Evolutionary conservation across 2,888 invertebrate species (phyloP).

Genomic region (Asteroscopus sphinx): DNA sequence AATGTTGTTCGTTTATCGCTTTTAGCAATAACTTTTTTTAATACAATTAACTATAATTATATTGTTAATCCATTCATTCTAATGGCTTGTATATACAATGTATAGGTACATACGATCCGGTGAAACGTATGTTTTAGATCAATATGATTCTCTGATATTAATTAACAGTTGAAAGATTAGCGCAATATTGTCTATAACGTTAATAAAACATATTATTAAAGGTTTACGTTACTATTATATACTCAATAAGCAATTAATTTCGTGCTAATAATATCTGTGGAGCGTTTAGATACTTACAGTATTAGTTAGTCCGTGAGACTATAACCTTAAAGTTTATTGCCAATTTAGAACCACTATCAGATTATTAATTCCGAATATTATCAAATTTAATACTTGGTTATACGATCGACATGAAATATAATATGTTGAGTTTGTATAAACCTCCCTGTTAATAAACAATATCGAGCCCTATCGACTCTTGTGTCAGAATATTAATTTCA

Average conservation of each 20-base stretch:
- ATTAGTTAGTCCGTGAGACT: conserved; percentile 61
- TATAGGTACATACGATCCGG: too few relatives aligned
- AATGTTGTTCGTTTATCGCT: not conserved
- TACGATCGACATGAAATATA: conserved; percentile 72
- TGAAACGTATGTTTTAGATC: not conserved
- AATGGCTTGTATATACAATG: too few relatives aligned
- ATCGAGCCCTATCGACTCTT: conserved; percentile 69
- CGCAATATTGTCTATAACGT: conserved; percentile 10
- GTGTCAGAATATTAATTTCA: conserved; percentile 76
- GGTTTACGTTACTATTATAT: not conserved
- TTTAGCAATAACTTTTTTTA: too few relatives aligned
- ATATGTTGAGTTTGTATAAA: conserved; percentile 73
- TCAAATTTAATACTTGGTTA: conserved; percentile 66
- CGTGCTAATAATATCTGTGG: conserved; percentile 26
- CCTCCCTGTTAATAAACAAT: conserved; percentile 75
- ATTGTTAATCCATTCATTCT: too few relatives aligned
- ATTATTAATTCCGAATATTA: conserved; percentile 69
- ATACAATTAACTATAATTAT: too few relatives aligned
- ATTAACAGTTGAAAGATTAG: not conserved
- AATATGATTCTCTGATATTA: not conserved
- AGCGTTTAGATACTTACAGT: conserved; percentile 47
- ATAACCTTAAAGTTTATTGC: conserved; percentile 63
- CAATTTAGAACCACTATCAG: conserved; percentile 65
- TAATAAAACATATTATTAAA: conserved; percentile 2
- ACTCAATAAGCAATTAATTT: conserved; percentile 18